Conservation (phyloP, 2,888 invertebrate species). For the Antheraea assamensis region DNA sequence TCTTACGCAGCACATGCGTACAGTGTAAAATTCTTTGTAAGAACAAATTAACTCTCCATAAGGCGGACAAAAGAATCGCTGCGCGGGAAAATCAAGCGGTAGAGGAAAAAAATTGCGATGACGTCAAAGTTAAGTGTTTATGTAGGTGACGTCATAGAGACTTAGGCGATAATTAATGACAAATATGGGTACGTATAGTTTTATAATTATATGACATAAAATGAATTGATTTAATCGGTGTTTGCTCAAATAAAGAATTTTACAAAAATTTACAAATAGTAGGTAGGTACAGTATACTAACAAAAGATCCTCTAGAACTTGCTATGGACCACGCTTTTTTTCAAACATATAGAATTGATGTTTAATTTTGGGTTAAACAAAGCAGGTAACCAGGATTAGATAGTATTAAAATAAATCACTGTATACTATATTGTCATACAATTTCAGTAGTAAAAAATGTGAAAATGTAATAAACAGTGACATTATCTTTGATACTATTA, state of each 20-base stretch:
- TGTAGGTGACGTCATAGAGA: background rate
- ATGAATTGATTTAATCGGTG: background rate
- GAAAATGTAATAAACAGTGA: too few species aligned
- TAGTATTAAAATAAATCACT: too few species aligned
- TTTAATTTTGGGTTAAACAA: too few species aligned
- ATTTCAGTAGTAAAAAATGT: too few species aligned
- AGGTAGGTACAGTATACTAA: background rate
- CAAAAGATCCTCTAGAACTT: background rate
- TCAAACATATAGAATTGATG: background rate
- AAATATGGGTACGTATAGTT: background rate
- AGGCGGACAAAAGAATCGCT: slow-evolving; percentile 23
- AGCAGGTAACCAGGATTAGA: too few species aligned
- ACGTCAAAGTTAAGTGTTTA: background rate
- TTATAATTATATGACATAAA: background rate
- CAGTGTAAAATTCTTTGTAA: slow-evolving; percentile 9
- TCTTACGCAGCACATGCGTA: background rate
- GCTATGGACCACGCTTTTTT: background rate
- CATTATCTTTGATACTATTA: too few species aligned
- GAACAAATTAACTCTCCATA: background rate
- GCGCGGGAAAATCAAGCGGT: slow-evolving; percentile 13
- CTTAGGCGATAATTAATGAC: background rate
- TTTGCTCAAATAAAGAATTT: background rate
- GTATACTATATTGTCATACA: too few species aligned
- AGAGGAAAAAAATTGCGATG: slow-evolving; percentile 1
- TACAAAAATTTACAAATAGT: too few species aligned